These are phyloP conservation scores for Hyles vespertilio DNA, from an alignment of 1,140 invertebrate species.

Conservation along the genomic window DNA sequence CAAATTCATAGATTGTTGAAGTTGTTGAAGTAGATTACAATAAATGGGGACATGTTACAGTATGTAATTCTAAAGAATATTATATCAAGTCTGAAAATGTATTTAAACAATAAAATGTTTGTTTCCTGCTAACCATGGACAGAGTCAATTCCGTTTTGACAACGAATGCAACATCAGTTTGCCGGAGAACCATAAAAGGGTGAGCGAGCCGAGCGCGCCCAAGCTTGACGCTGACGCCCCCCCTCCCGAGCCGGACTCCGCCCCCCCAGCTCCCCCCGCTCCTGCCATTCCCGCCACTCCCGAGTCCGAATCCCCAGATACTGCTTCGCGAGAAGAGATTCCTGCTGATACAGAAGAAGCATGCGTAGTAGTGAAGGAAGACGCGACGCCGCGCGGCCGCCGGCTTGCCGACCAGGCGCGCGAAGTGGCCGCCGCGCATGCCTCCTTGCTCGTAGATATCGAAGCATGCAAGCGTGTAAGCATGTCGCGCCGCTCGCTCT, in stretches of 20 bases:
- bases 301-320: conserved; percentile 32
- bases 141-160: conserved; percentile 99
- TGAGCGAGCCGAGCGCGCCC: conserved; percentile 81
- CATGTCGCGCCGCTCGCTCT: conserved; percentile 65
- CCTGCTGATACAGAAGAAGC: conserved; percentile 42
- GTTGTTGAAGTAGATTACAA: too few relatives aligned
- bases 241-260: conserved; percentile 27
- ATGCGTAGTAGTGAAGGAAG: conserved; percentile 65
- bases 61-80: too few relatives aligned
- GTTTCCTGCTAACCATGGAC: conserved; percentile 68
- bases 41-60: too few relatives aligned
- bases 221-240: conserved; percentile 59
- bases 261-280: not conserved
- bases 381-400: conserved; percentile 59
- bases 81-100: too few relatives aligned
- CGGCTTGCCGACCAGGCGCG: conserved; percentile 61
- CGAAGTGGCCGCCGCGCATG: conserved; percentile 70
- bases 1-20: too few relatives aligned
- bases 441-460: conserved; percentile 72
- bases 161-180: conserved; percentile 97
- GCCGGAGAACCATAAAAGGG: conserved; percentile 96
- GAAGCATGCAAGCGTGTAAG: conserved; percentile 77
- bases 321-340: conserved; percentile 51
- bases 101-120: conserved; percentile 21
- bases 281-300: conserved; percentile 22